Conservation (phyloP, 2,113 vertebrate species). For the Brienomyrus longianalis region DNA sequence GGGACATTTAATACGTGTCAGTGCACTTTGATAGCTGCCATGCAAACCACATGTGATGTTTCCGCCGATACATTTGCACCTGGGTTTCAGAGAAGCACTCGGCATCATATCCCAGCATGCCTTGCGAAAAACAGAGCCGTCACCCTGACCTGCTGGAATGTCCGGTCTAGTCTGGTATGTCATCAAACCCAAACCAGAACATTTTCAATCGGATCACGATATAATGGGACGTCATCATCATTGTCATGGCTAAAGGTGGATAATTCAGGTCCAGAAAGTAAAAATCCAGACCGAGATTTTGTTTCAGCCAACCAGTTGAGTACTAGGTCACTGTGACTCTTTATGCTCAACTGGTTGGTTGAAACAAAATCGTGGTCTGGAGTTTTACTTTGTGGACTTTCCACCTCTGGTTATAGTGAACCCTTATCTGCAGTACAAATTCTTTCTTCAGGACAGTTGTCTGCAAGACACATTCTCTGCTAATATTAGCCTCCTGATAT, state of each 20-base stretch:
- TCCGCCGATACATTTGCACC: background rate
- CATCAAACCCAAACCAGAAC: background rate
- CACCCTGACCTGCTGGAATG: background rate
- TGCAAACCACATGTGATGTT: background rate
- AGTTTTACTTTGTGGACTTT: too few species aligned
- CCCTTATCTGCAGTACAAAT: background rate
- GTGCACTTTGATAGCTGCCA: background rate
- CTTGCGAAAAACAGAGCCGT: background rate
- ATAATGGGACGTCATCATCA: background rate
- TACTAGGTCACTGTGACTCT: too few species aligned
- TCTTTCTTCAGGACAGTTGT: background rate
- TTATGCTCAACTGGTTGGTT: too few species aligned
- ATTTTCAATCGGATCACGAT: background rate
- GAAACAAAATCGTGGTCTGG: too few species aligned
- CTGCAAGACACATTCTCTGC: background rate
- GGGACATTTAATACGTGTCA: background rate
- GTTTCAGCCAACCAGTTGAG: too few species aligned
- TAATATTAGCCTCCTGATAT: background rate
- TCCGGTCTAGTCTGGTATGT: background rate
- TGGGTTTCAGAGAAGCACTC: background rate
- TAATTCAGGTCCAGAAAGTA: too few species aligned
- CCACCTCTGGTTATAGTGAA: background rate
- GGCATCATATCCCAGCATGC: background rate
- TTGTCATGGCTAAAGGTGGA: background rate
- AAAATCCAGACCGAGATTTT: too few species aligned